phyloP scores from a whole-genome alignment of 2,797 vertebrate species.

The Alfaro cultratus region DNA sequence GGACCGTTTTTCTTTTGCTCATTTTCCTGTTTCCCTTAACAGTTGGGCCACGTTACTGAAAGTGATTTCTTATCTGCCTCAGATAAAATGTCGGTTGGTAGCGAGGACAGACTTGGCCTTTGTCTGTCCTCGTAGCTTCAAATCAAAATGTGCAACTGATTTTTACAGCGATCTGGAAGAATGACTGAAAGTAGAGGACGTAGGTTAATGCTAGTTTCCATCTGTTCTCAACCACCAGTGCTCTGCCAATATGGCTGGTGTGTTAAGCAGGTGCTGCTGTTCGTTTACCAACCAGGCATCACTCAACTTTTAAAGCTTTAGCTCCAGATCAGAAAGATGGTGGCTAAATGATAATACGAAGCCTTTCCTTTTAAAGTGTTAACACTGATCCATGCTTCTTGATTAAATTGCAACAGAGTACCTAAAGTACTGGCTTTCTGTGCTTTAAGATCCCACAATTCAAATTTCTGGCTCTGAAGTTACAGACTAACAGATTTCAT shows the following conservation, averaged over 20 bases:
- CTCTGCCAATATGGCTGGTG: neutral
- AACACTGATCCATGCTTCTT: neutral
- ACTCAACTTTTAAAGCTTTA: neutral
- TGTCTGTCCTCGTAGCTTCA: neutral
- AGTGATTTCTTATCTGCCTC: conserved; percentile 4
- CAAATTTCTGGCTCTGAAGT: neutral
- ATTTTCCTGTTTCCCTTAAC: neutral
- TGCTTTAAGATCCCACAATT: neutral
- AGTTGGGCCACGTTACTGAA: conserved; percentile 5
- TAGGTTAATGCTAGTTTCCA: neutral
- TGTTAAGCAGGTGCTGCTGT: neutral
- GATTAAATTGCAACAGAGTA: neutral
- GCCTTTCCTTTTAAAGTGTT: neutral
- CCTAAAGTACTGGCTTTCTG: neutral
- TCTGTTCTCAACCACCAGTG: neutral
- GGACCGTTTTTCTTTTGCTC: neutral
- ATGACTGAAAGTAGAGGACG: neutral
- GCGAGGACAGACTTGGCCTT: neutral
- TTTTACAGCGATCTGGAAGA: neutral
- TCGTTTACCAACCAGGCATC: neutral
- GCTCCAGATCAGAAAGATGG: neutral
- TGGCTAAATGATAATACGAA: neutral
- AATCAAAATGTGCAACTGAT: neutral
- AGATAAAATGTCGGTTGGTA: neutral
- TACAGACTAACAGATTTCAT: neutral